A percentile compares a stretch with the other conserved stretches of the same genome.
Conservation (phyloP, 2,888 invertebrate genomes). For the Cheilosia vernalis region DNA sequence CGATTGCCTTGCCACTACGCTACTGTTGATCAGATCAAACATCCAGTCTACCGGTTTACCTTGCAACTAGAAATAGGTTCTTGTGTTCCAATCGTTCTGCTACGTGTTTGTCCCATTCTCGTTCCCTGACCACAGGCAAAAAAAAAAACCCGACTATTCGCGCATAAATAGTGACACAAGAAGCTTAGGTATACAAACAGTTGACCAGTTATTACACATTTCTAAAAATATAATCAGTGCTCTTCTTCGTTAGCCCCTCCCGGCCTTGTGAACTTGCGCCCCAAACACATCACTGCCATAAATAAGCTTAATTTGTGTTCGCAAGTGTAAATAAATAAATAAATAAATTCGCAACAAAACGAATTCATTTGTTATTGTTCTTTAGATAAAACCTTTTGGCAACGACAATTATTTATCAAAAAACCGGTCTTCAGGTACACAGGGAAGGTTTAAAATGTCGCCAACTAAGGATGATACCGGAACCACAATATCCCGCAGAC, state of each 20-base stretch:
- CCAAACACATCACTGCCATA: constrained; percentile 49
- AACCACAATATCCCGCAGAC: constrained; percentile 80
- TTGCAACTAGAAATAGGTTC: constrained; percentile 71
- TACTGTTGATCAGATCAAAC: constrained; percentile 53
- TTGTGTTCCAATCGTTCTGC: constrained; percentile 55
- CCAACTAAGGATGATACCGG: constrained; percentile 81
- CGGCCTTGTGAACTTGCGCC: constrained; percentile 14
- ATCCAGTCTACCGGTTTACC: constrained; percentile 72
- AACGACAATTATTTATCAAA: constrained; percentile 32
- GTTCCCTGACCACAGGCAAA: constrained; percentile 21
- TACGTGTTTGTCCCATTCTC: constrained; percentile 48
- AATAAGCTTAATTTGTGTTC: constrained; percentile 70
- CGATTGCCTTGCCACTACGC: constrained; percentile 38
- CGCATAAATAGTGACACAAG: constrained; percentile 30
- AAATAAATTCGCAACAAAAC: constrained; percentile 34
- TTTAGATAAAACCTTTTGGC: constrained; percentile 30
- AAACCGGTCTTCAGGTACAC: constrained; percentile 60
- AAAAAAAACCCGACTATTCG: constrained; percentile 36
- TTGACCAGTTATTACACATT: constrained; percentile 67
- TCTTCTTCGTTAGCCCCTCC: constrained; percentile 38
- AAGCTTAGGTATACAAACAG: constrained; percentile 18
- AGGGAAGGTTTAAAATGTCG: constrained; percentile 76
- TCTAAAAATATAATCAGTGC: constrained; percentile 66
- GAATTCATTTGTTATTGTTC: constrained; percentile 54
- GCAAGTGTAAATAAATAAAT: constrained; percentile 53